Evolutionary conservation across 2,113 vertebrate species (phyloP), one percentile per base, ranked within the genome.

Genomic region (Daboia siamensis): DNA sequence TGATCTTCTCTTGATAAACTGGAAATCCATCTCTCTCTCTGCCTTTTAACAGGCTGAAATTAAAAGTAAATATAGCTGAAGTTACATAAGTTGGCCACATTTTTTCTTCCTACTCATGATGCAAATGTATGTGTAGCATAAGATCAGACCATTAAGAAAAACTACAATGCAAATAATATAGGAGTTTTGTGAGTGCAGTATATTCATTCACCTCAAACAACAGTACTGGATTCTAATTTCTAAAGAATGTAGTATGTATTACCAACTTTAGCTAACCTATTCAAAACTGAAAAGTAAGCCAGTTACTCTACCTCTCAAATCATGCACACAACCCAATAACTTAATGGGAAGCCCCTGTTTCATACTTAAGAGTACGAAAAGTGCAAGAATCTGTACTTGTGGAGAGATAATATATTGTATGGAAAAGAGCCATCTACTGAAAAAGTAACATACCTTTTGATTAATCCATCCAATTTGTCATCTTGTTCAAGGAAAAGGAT

Each of bases 1-100:
- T 97, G 80, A 99, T 97, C 97, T 99, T 99, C 96, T 99, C 99
- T 95, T 99, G 99, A 93, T 98, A 99, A 3, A 98, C 96, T 0
- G 98, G 99, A 93, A 99, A 99, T 88, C 99, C 98, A 88, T 99
- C 99, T 24, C 97, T 96, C 8, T 99, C 98, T 92, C 98, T 97
- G 48, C 99, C 99, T 97, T 99, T 99, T 94, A 99, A 96, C 90
- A 99, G 97, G 96, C 99, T 99, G 93, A 20, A 95, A 64, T 90
- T 93, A 95, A 93, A 90, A 9, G 80, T 44, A 92, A 93, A 46
- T 59, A 48, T 64, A 4, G 13, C 54, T n/a, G 54, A 33, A 26
- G 46, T 86, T 39, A 61, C 26, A 57, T 13, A n/a, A 13, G 2
- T 29, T 90, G 13, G 10, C 29, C 23, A 90, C 17, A 12, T 57